These are phyloP conservation scores for Tetraodon nigroviridis DNA, from an alignment of 2,113 vertebrate species.

Conservation along the genomic window DNA sequence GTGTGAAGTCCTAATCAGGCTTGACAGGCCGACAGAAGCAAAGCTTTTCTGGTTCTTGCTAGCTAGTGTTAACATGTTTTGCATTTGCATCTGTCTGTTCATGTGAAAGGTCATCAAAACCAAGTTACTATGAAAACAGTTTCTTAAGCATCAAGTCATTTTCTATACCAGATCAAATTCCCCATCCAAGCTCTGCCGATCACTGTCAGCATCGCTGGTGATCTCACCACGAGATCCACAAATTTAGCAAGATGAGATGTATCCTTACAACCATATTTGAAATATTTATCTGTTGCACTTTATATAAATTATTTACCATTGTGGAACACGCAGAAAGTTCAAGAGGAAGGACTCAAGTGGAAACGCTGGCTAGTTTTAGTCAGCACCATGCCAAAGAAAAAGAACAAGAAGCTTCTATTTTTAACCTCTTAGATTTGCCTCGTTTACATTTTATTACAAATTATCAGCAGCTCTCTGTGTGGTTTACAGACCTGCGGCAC, in stretches of 20 bases:
- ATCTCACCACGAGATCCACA: slow-evolving; percentile 37
- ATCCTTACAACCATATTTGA: slow-evolving; percentile 62
- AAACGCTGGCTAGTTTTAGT: slow-evolving; percentile 49
- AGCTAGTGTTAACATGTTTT: slow-evolving; percentile 13
- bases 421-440: background rate
- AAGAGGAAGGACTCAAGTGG: slow-evolving; percentile 59
- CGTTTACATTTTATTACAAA: background rate
- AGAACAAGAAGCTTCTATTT: background rate
- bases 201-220: slow-evolving; percentile 30
- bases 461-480: background rate
- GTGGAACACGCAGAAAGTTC: slow-evolving; percentile 61
- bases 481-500: background rate
- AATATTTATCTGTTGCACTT: slow-evolving; percentile 74
- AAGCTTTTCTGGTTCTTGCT: slow-evolving; percentile 6
- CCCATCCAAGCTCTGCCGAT: slow-evolving; percentile 2
- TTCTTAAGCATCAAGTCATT: background rate
- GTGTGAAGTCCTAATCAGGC: slow-evolving; percentile 17
- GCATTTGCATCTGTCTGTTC: slow-evolving; percentile 7
- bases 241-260: slow-evolving; percentile 53
- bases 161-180: background rate
- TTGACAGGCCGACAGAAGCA: slow-evolving; percentile 23
- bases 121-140: background rate
- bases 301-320: slow-evolving; percentile 62
- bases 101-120: background rate
- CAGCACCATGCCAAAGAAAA: background rate